A percentile compares a stretch with the other conserved stretches of the same genome.
Conservation (phyloP, 2,113 vertebrate species). For the Epinephelus lanceolatus region DNA sequence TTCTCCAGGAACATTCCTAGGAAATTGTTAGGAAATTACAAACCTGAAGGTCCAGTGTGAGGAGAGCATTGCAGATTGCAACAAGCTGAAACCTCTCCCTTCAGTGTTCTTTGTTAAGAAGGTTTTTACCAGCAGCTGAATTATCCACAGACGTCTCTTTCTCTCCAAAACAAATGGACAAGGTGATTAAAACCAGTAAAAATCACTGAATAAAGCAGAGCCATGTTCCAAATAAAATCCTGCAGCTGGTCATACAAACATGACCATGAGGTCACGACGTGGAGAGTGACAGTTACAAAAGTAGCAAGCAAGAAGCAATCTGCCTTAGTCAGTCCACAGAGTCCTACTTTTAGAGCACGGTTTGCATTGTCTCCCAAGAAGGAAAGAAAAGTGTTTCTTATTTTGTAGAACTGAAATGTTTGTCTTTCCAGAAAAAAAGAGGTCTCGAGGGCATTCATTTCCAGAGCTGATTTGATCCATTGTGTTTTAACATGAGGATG, state of each 20-base stretch:
- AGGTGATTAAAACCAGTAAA: too few relatives aligned
- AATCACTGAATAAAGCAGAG: too few relatives aligned
- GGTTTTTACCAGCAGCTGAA: too few relatives aligned
- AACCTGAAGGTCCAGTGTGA: too few relatives aligned
- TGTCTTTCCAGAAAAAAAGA: not conserved
- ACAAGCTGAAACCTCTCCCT: too few relatives aligned
- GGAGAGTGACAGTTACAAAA: not conserved
- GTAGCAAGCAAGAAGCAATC: not conserved
- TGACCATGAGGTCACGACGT: not conserved
- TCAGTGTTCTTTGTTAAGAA: too few relatives aligned
- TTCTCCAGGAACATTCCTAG: not conserved
- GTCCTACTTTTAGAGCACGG: not conserved
- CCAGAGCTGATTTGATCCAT: not conserved
- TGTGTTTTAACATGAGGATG: not conserved
- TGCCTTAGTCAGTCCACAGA: not conserved
- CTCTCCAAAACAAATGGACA: too few relatives aligned
- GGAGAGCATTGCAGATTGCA: too few relatives aligned
- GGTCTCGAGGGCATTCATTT: not conserved
- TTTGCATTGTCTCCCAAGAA: not conserved
- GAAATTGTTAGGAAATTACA: not conserved
- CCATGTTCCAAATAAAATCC: not conserved
- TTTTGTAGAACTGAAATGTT: not conserved
- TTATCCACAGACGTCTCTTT: too few relatives aligned
- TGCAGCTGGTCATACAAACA: not conserved
- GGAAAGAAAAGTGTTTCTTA: not conserved